Base-by-base conservation (phyloP, 2,888 invertebrate species). In the Physocephala rufipes region DNA sequence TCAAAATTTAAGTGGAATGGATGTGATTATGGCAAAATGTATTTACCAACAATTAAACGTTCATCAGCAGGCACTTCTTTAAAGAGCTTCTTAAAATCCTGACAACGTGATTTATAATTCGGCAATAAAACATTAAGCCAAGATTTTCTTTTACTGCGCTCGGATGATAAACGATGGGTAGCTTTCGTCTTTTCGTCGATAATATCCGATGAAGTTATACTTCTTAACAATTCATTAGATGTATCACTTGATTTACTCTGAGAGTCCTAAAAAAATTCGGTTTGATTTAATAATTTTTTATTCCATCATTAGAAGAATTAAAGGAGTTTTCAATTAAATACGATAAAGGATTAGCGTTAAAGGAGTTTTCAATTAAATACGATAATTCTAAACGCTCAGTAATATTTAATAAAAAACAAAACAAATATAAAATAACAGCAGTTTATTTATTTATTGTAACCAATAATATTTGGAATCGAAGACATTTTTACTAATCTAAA, bases 81-180 rank as follows among this genome's bases (percentile, higher is more conserved):
- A 86, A 98, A 98, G 74, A 96, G 91, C 82, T 93, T 90, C 83
- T 93, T 95, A 86, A 97, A 97, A 87, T 97, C 96, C 80, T 95
- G 95, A 4, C 94, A 93, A 78, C 95, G 90, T 73, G 95, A 95
- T 87, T 97, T 97, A 86, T 98, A 98, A 0, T 95, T 96, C 49
- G 97, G 96, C 86, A 94, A 93, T 53, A 95, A 88, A 4, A 93
- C 90, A 86, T 91, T 94, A 85, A 94, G 95, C 94, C 95, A 95
- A 73, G 94, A 92, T 73, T 93, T 92, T 85, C 94, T 94, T 85
- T 94, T 94, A 64, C 89, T 89, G 21, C 91, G 88, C 75, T 90
- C 88, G 16, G 87, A 84, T 16, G 87, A 84, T 63, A 88, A 86
- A 53, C 84, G 83, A 21, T 82, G 81, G 59, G 79, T 77, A 71